phyloP scores from a whole-genome alignment of 2,113 vertebrate genomes.

The Ptilorrhoa leucosticta region DNA sequence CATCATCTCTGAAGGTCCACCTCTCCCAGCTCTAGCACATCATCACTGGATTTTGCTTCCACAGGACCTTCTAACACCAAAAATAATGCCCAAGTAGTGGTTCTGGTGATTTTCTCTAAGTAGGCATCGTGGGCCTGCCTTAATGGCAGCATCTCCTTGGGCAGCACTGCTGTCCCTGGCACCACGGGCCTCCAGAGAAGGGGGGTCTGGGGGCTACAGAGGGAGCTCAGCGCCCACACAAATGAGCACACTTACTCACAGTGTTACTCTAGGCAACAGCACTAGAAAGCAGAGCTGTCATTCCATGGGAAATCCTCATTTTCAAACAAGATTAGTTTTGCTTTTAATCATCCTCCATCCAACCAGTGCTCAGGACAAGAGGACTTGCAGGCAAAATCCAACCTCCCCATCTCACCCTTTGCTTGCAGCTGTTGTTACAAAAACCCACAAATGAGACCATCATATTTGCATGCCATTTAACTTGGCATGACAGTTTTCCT shows the following conservation, averaged over 20 bases:
- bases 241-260: background rate
- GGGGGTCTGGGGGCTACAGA: background rate
- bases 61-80: background rate
- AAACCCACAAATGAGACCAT: background rate
- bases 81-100: background rate
- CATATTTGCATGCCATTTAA: background rate
- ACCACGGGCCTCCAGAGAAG: fast-evolving
- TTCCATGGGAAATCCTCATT: background rate
- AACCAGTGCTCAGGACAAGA: background rate
- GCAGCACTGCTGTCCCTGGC: background rate
- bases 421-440: background rate
- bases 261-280: background rate
- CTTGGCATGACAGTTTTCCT: background rate
- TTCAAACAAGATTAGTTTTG: background rate
- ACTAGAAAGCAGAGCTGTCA: background rate
- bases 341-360: background rate
- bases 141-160: background rate
- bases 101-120: background rate
- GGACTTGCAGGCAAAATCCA: background rate
- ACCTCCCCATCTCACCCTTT: background rate
- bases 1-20: background rate
- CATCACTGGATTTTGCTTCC: background rate
- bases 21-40: background rate
- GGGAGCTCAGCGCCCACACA: background rate
- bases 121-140: background rate